Conservation (phyloP, 2,888 invertebrate genomes). For the Aphodius granarius region DNA sequence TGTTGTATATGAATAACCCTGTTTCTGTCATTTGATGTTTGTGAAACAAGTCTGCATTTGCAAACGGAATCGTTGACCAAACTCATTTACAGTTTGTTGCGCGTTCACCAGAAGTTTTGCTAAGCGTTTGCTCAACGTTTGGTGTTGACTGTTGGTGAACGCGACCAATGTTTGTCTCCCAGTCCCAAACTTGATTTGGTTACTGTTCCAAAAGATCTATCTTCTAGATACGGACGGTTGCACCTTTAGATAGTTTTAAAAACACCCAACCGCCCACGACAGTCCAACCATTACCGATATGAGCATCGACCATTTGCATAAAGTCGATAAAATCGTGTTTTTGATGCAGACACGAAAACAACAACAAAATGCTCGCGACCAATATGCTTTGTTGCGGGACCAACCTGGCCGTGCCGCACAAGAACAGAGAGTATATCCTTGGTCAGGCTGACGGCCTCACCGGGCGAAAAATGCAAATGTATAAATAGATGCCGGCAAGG, state of each 20-base stretch:
- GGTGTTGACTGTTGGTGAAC: too few species aligned
- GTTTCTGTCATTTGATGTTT: too few species aligned
- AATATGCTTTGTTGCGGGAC: background rate
- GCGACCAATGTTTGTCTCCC: too few species aligned
- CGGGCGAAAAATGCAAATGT: conserved; percentile 36
- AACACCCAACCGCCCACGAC: background rate
- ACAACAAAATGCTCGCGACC: background rate
- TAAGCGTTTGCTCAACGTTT: too few species aligned
- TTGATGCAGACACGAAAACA: background rate
- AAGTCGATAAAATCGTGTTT: background rate
- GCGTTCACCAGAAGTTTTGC: too few species aligned
- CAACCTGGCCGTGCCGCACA: background rate
- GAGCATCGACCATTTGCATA: background rate
- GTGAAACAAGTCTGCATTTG: too few species aligned
- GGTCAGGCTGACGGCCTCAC: conserved; percentile 36
- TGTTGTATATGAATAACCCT: too few species aligned
- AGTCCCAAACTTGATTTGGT: too few species aligned
- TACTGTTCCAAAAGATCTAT: too few species aligned
- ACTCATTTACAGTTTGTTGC: too few species aligned
- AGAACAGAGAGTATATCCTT: conserved; percentile 27
- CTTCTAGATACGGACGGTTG: background rate
- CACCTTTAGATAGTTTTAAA: background rate
- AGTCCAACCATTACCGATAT: background rate
- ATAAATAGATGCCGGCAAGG: conserved; percentile 34
- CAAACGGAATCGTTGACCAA: too few species aligned